phyloP scores from a whole-genome alignment of 2,797 vertebrate species.

The Peromyscus attwateri region DNA sequence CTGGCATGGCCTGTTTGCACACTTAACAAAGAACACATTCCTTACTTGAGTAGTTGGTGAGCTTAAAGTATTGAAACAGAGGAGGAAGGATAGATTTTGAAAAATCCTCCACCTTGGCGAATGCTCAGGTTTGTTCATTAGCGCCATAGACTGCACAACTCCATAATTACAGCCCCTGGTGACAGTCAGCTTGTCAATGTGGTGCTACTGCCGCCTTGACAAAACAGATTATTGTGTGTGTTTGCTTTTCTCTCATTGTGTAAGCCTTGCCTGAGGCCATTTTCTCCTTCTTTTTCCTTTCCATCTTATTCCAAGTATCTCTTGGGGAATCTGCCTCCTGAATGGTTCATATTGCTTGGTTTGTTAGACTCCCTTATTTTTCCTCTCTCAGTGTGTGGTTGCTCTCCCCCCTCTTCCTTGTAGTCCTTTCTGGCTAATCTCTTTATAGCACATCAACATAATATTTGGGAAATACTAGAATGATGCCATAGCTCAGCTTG shows the following conservation, averaged over 20 bases:
- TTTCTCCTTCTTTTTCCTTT: not conserved
- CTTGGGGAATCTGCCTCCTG: not conserved
- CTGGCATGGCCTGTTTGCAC: not conserved
- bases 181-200: not conserved
- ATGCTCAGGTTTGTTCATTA: not conserved
- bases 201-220: not conserved
- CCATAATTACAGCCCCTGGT: not conserved
- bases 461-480: constrained; percentile 36
- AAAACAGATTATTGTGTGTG: not conserved
- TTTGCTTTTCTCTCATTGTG: not conserved
- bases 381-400: not conserved
- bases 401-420: not conserved
- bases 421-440: not conserved
- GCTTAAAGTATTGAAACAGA: not conserved
- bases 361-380: constrained; percentile 28
- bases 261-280: not conserved
- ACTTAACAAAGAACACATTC: constrained; percentile 15
- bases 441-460: not conserved
- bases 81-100: not conserved
- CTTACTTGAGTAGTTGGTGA: constrained; percentile 35
- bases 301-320: not conserved
- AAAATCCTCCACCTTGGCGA: not conserved
- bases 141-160: not conserved
- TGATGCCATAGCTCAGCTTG: not conserved
- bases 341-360: not conserved